A percentile compares a stretch with the other conserved stretches of the same genome.
These are phyloP conservation scores for Actinopyga echinites DNA, from an alignment of 53 echinoderm and acorn worm genomes.

Conservation along the genomic window DNA sequence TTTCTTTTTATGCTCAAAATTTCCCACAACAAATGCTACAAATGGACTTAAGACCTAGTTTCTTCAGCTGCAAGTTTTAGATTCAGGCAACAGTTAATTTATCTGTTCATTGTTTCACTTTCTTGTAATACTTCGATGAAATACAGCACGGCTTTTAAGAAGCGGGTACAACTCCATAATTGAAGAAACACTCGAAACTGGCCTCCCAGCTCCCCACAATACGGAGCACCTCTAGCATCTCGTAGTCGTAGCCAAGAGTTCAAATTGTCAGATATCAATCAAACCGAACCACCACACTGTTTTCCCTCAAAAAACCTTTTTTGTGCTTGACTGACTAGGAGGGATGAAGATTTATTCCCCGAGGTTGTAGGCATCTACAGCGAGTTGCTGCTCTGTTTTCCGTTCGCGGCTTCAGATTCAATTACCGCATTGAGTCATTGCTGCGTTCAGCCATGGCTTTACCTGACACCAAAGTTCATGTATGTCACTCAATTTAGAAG, in stretches of 20 bases:
- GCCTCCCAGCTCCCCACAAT: constrained; percentile 14
- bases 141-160: too few relatives aligned
- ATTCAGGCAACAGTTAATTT: too few relatives aligned
- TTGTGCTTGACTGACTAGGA: constrained; percentile 33
- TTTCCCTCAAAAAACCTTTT: constrained; percentile 42
- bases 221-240: background rate
- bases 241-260: constrained; percentile 32
- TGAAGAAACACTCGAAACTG: constrained; percentile 26
- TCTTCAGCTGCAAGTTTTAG: too few relatives aligned
- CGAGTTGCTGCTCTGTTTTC: constrained; percentile 19
- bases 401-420: constrained; percentile 25
- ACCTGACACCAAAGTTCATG: constrained; percentile 4
- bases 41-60: too few relatives aligned
- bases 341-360: constrained; percentile 39
- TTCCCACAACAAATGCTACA: too few relatives aligned
- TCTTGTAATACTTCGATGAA: too few relatives aligned
- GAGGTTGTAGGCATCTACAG: constrained; percentile 27
- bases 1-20: too few relatives aligned
- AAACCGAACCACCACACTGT: constrained; percentile 29
- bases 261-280: constrained; percentile 46
- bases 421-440: constrained; percentile 42
- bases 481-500: background rate
- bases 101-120: too few relatives aligned
- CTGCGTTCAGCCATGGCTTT: constrained; percentile 15
- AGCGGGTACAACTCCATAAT: background rate